These are phyloP conservation scores for Rugalucina vietnamica DNA, from an alignment of 2,888 invertebrate species.

Conservation along the genomic window DNA sequence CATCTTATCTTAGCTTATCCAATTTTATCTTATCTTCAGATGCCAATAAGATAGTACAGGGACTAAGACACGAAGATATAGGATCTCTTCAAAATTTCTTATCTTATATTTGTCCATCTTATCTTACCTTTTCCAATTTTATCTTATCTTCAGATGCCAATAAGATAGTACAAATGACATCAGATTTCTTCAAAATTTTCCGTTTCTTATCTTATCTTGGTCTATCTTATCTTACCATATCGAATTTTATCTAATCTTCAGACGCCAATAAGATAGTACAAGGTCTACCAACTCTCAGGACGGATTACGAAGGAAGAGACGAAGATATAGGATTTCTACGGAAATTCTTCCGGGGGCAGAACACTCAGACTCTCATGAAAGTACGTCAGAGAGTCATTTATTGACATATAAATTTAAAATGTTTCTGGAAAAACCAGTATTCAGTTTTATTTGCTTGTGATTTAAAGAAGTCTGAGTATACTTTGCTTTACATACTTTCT, in stretches of 20 bases:
- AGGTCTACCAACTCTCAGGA: constrained; percentile 70
- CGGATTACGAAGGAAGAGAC: constrained; percentile 69
- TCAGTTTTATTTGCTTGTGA: too few relatives aligned
- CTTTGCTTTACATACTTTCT: too few relatives aligned
- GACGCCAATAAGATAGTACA: constrained; percentile 76
- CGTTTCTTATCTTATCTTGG: not conserved
- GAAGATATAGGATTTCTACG: constrained; percentile 73
- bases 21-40: constrained; percentile 57
- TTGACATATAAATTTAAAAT: too few relatives aligned
- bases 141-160: not conserved
- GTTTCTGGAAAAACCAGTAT: too few relatives aligned
- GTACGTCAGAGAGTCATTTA: too few relatives aligned
- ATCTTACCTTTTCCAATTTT: not conserved
- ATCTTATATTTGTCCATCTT: not conserved
- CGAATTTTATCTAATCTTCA: constrained; percentile 34
- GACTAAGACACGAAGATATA: not conserved
- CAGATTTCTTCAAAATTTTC: not conserved
- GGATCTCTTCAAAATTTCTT: not conserved
- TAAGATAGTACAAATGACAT: not conserved
- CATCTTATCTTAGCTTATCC: not conserved
- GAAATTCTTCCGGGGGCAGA: constrained; percentile 72
- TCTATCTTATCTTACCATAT: not conserved
- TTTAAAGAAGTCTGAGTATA: too few relatives aligned
- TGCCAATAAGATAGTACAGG: constrained; percentile 73
- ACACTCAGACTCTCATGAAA: constrained; percentile 74